Percentiles rank a stretch among this genome's conserved stretches.
Conservation (phyloP, 1,140 invertebrate species). For the Caerostris darwini region DNA sequence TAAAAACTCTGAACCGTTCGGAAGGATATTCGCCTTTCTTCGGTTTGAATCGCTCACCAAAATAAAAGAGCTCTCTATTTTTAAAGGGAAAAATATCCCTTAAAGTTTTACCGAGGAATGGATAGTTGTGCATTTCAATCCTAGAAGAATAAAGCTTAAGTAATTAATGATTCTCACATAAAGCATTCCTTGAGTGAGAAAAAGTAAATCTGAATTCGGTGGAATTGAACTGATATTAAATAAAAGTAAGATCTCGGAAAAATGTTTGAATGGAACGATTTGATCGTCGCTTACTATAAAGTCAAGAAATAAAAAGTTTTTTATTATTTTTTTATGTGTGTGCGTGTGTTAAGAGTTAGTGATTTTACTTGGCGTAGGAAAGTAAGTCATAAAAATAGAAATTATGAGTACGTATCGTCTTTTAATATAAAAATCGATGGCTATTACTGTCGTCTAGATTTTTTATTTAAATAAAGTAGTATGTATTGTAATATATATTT, state of each 20-base stretch:
- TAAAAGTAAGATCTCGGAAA: background rate
- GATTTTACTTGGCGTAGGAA: too few species aligned
- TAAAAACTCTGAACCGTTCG: constrained; percentile 70
- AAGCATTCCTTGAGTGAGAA: background rate
- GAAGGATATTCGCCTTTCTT: constrained; percentile 45
- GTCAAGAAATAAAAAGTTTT: too few species aligned
- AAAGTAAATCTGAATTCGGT: background rate
- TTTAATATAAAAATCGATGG: too few species aligned
- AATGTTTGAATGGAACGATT: background rate
- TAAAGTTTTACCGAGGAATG: background rate
- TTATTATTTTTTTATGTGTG: background rate
- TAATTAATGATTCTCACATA: constrained; percentile 8
- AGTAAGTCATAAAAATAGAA: too few species aligned
- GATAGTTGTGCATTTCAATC: constrained; percentile 24
- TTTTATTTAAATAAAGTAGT: too few species aligned
- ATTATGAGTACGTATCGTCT: too few species aligned
- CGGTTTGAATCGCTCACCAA: constrained; percentile 31
- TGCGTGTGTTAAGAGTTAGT: too few species aligned
- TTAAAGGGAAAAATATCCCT: background rate
- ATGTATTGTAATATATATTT: too few species aligned
- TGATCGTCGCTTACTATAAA: too few species aligned
- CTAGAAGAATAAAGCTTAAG: constrained; percentile 3
- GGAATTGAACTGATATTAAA: constrained; percentile 17
- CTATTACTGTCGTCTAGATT: too few species aligned
- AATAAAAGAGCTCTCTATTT: background rate